Percentiles rank a stretch among this genome's conserved stretches.
Evolutionary conservation across 2,113 vertebrate genomes (phyloP).

Genomic region (Sinocyclocheilus anophthalmus): DNA sequence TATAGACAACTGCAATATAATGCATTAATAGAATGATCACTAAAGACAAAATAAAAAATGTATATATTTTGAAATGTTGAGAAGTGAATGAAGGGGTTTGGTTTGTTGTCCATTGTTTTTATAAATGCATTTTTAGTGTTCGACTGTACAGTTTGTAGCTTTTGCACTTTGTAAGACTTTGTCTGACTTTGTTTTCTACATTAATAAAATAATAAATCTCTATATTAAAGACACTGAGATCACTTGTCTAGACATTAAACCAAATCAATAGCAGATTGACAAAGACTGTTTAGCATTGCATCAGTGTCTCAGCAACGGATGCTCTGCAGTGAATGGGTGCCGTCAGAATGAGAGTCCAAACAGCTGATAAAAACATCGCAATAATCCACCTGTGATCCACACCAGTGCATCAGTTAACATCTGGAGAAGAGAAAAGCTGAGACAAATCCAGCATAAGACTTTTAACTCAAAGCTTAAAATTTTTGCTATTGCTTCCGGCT

Average conservation of each 20-base stretch:
- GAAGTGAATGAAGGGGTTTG: neutral
- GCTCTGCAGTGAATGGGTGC: neutral
- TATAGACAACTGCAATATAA: conserved; percentile 1
- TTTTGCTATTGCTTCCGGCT: too few species aligned
- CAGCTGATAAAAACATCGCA: too few species aligned
- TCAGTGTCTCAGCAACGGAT: neutral
- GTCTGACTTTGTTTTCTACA: conserved; percentile 23
- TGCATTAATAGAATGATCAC: neutral
- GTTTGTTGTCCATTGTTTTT: conserved; percentile 21
- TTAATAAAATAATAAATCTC: conserved; percentile 8
- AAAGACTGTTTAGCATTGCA: neutral
- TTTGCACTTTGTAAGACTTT: conserved; percentile 29
- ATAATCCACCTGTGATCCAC: too few species aligned
- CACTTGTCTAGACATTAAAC: neutral
- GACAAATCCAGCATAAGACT: too few species aligned
- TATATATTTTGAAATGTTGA: conserved; percentile 8
- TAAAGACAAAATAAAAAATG: neutral
- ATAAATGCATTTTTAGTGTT: conserved; percentile 12
- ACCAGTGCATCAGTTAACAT: too few species aligned
- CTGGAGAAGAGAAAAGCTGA: too few species aligned
- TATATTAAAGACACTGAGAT: neutral
- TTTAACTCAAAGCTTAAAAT: too few species aligned
- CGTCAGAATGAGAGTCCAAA: too few species aligned
- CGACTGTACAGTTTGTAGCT: conserved; percentile 23
- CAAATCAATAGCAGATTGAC: neutral